A percentile compares a stretch with the other conserved stretches of the same genome.
These are phyloP conservation scores for Leptodactylus fuscus DNA, from an alignment of 2,113 vertebrate species.

Conservation along the genomic window DNA sequence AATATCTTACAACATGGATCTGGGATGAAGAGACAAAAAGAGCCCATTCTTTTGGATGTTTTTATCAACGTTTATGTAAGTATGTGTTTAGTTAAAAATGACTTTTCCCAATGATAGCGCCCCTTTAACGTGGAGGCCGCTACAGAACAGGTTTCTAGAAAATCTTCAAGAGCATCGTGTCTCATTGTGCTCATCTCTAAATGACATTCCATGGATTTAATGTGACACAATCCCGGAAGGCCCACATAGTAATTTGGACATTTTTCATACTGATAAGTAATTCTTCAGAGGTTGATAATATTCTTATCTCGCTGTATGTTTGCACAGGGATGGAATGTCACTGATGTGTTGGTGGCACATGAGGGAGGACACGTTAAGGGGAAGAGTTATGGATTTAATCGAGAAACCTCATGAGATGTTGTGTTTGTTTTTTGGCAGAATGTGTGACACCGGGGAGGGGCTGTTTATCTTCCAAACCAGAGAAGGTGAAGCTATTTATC, in stretches of 20 bases:
- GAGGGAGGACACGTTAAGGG: neutral
- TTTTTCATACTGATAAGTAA: neutral
- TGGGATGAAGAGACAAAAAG: too few species aligned
- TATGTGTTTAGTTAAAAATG: too few species aligned
- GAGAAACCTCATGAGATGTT: conserved; percentile 8
- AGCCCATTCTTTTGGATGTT: too few species aligned
- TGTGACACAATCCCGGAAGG: neutral
- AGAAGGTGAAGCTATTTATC: conserved; percentile 84
- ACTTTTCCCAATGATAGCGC: too few species aligned
- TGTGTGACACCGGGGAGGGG: conserved; percentile 87
- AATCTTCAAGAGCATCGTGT: neutral
- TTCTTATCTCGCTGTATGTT: conserved; percentile 34
- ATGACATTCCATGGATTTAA: neutral
- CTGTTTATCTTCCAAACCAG: conserved; percentile 85
- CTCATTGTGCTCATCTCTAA: neutral
- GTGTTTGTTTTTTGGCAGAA: conserved; percentile 70
- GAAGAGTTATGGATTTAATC: conserved; percentile 18
- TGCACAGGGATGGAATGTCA: neutral
- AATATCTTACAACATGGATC: too few species aligned
- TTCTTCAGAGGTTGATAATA: neutral
- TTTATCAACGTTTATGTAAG: too few species aligned
- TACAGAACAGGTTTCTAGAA: neutral
- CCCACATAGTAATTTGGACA: neutral
- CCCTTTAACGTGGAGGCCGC: too few species aligned
- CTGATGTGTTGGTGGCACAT: neutral